Base-by-base conservation (phyloP, 2,113 vertebrate species). In the Oryzias woworae region DNA sequence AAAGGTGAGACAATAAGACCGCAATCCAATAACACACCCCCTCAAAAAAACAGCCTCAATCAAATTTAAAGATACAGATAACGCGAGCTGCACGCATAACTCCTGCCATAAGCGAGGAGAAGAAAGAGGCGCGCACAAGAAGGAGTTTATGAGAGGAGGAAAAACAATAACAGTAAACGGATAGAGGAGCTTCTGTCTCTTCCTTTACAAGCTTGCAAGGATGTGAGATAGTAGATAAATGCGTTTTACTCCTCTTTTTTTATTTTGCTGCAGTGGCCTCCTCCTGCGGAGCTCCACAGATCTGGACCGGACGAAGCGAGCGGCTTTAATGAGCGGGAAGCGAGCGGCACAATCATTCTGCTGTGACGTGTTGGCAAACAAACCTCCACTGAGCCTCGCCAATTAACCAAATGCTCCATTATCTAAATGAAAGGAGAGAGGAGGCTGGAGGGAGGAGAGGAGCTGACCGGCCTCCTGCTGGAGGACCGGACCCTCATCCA, bases 381-480 rank as follows among this genome's bases (percentile, higher is more conserved):
- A 83, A 90, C 65, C 78, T 44, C 78, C 46, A 82, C 74, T 63
- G 68, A 5, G 62, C 82, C 62, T 75, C 31, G 74, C 83, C 88
- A 90, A 88, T 90, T 90, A 88, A 81, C 78, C 62, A 71, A 85
- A 82, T 73, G 83, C 85, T 85, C 87, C 86, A 88, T 90, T 88
- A 90, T 89, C 83, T 59, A 84, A 82, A 90, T 85, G 82, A 77
- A 78, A 78, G 75, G 58, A 47, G 54, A 51, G 48, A 45, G 78
- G 5, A 73, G 83, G 73, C 65, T 69, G 53, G 70, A 53, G 69
- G 58, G 68, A 48, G 43, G 63, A 56, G 48, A 14, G 5, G 68
- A 69, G 71, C 16, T 66, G 83, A 80, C 71, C 71, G 46, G 70
- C 67, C 28, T 72, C 76, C 61, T 64, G 62, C 64, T 69, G 55